Percentiles rank a stretch among this genome's conserved stretches.
These are phyloP conservation scores for Urophycis tenuis DNA, from an alignment of 2,797 vertebrate genomes.

Conservation along the genomic window DNA sequence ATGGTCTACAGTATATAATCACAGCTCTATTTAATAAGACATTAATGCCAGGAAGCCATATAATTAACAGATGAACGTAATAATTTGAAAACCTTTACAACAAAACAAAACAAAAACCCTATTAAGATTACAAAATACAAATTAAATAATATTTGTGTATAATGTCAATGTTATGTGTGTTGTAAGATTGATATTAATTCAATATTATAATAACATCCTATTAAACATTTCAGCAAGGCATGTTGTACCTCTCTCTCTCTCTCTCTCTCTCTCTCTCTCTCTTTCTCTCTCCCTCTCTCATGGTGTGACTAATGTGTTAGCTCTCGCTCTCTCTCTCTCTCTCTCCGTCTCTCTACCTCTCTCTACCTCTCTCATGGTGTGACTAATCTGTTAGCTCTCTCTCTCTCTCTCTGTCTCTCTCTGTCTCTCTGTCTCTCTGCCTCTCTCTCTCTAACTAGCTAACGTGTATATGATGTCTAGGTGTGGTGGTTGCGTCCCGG, in stretches of 20 bases:
- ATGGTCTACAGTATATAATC: neutral
- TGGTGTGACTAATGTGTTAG: neutral
- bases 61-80: neutral
- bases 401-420: neutral
- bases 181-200: neutral
- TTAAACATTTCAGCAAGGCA: neutral
- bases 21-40: slow-evolving; percentile 2
- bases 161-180: neutral
- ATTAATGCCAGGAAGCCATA: neutral
- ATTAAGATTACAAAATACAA: no score
- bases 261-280: neutral
- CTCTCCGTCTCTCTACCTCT: neutral
- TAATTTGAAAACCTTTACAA: neutral
- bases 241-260: neutral
- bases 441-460: neutral
- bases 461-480: neutral
- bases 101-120: slow-evolving; percentile 17
- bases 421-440: neutral
- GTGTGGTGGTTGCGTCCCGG: neutral
- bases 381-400: neutral
- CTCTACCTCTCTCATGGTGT: neutral
- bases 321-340: neutral
- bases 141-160: neutral
- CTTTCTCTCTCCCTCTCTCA: neutral
- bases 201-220: neutral